Conservation (phyloP, 2,888 invertebrate genomes). For the Ischnura elegans region DNA sequence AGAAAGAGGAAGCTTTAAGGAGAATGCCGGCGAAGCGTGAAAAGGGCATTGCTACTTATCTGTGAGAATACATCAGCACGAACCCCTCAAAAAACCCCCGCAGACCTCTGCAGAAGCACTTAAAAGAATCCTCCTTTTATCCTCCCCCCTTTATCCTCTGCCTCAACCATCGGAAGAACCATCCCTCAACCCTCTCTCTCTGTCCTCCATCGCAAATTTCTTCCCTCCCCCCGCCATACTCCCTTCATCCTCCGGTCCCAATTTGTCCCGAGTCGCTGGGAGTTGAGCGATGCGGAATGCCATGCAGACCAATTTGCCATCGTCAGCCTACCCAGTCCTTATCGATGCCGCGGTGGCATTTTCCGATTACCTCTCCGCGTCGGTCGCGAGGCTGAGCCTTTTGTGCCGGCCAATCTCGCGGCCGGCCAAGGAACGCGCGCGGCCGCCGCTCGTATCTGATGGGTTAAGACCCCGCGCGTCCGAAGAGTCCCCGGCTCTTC, state of each 20-base stretch:
- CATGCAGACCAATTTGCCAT: slow-evolving; percentile 57
- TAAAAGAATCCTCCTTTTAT: no score
- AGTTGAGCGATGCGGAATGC: slow-evolving; percentile 51
- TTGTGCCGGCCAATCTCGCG: neutral
- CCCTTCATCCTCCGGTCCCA: neutral
- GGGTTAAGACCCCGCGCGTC: neutral
- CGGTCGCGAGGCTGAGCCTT: neutral
- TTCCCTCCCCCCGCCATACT: neutral
- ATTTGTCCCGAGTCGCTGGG: slow-evolving; percentile 44
- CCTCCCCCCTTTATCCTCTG: neutral
- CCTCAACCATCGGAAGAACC: neutral
- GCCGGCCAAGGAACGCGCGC: slow-evolving; percentile 41
- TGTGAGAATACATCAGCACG: slow-evolving; percentile 41
- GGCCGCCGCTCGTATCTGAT: slow-evolving; percentile 22
- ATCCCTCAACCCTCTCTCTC: neutral
- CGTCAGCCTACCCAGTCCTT: slow-evolving; percentile 45
- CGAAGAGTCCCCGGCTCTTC: neutral
- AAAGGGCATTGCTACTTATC: slow-evolving; percentile 50
- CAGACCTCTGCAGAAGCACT: neutral
- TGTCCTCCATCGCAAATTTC: neutral
- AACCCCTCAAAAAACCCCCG: neutral
- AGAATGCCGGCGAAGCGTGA: slow-evolving; percentile 44
- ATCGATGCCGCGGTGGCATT: slow-evolving; percentile 50
- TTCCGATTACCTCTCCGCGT: slow-evolving; percentile 20
- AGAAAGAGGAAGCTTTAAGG: neutral